phyloP scores from a whole-genome alignment of 2,888 invertebrate genomes.

The Eupithecia exiguata region DNA sequence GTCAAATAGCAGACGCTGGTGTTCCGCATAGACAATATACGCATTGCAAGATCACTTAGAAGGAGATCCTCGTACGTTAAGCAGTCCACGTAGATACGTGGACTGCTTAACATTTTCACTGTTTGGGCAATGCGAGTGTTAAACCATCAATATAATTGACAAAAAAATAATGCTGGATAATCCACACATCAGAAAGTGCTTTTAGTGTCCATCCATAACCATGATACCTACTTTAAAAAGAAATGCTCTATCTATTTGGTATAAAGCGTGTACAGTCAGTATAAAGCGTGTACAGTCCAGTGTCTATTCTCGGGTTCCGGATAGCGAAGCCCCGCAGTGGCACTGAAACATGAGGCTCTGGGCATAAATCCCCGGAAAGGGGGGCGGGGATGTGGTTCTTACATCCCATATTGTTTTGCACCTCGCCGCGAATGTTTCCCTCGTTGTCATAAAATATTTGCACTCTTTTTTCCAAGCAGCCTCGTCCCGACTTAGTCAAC shows the following conservation, averaged over 20 bases:
- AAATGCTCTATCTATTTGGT: background rate
- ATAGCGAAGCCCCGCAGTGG: background rate
- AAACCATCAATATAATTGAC: too few species aligned
- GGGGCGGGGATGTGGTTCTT: conserved; percentile 37
- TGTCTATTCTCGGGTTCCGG: background rate
- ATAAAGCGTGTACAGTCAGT: background rate
- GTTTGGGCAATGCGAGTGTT: too few species aligned
- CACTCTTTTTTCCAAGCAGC: conserved; percentile 38
- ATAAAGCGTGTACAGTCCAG: background rate
- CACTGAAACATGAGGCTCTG: background rate
- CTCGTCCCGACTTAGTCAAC: conserved; percentile 39
- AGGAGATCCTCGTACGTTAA: too few species aligned
- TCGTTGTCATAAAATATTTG: conserved; percentile 62
- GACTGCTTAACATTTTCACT: too few species aligned
- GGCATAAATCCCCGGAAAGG: conserved; percentile 15
- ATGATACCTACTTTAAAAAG: too few species aligned
- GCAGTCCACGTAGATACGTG: too few species aligned
- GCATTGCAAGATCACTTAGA: too few species aligned
- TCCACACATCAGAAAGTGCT: too few species aligned
- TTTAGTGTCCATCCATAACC: too few species aligned
- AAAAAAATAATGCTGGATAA: too few species aligned
- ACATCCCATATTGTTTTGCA: conserved; percentile 58
- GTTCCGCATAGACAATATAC: too few species aligned
- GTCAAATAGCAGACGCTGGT: too few species aligned
- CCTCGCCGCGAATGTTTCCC: conserved; percentile 57